Evolutionary conservation across 2,888 invertebrate genomes (phyloP).

Genomic region (Rhogogaster chlorosoma): DNA sequence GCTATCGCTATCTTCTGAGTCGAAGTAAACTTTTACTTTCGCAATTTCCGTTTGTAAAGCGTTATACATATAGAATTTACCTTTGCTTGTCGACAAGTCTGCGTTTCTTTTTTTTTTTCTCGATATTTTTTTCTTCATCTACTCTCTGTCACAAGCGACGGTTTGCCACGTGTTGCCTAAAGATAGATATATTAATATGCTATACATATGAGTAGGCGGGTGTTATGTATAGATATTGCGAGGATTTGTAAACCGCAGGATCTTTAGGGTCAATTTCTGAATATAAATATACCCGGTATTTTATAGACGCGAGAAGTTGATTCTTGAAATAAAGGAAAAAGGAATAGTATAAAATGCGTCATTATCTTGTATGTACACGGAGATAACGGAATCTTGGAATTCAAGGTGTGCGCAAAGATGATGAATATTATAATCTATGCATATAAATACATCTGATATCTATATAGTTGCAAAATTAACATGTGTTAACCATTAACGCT

Average conservation of each 20-base stretch:
- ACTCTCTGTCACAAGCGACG: background rate
- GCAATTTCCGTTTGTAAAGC: conserved; percentile 36
- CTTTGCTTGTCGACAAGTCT: background rate
- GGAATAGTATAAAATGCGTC: background rate
- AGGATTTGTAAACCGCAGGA: conserved; percentile 4
- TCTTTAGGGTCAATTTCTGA: conserved; percentile 16
- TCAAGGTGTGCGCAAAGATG: conserved; percentile 16
- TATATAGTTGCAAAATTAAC: conserved; percentile 45
- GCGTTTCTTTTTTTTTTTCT: conserved; percentile 10
- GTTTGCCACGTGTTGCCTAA: conserved; percentile 41
- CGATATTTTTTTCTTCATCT: conserved; percentile 2
- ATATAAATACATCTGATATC: conserved; percentile 5
- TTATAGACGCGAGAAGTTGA: background rate
- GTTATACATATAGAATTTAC: conserved; percentile 9
- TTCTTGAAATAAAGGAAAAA: background rate
- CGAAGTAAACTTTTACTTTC: conserved; percentile 20
- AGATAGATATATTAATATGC: conserved; percentile 17
- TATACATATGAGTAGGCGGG: conserved; percentile 42
- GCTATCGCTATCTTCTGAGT: conserved; percentile 30
- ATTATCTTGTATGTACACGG: background rate
- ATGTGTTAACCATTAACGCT: conserved; percentile 48
- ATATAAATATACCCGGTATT: background rate
- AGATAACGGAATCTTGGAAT: conserved; percentile 26
- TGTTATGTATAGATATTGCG: conserved; percentile 33
- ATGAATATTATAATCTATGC: conserved; percentile 7